A percentile compares a stretch with the other conserved stretches of the same genome.
These are phyloP conservation scores for Triplophysa dalaica DNA, from an alignment of 2,113 vertebrate genomes.

Conservation along the genomic window DNA sequence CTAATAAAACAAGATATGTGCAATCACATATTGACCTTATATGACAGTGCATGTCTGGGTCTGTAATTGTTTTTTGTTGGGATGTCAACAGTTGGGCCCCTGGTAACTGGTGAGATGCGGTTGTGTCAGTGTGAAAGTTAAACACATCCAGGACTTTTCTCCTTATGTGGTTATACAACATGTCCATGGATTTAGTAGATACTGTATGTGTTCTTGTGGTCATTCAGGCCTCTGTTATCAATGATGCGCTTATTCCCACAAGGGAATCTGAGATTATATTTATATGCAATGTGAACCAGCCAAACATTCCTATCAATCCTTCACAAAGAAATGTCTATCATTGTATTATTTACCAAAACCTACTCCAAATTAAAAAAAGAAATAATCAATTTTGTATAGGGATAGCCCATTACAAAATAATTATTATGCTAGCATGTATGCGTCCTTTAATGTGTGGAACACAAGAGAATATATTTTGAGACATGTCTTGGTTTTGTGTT, in stretches of 20 bases:
- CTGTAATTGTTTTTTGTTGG: background rate
- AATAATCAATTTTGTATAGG: too few relatives aligned
- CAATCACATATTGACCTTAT: background rate
- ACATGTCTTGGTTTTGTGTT: too few relatives aligned
- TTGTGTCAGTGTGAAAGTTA: constrained; percentile 43
- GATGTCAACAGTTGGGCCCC: background rate
- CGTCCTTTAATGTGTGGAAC: too few relatives aligned
- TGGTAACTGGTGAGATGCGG: background rate
- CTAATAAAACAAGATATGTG: background rate
- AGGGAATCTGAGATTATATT: background rate
- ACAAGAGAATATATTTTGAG: too few relatives aligned
- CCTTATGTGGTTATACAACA: constrained; percentile 78
- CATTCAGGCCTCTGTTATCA: background rate
- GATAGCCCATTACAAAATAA: too few relatives aligned
- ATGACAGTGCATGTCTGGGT: background rate
- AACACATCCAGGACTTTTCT: constrained; percentile 63
- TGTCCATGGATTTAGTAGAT: background rate
- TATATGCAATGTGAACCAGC: background rate
- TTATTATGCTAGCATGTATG: too few relatives aligned
- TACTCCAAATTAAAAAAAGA: too few relatives aligned
- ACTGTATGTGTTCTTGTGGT: background rate
- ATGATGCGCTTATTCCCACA: too few relatives aligned
- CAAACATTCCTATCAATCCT: too few relatives aligned
- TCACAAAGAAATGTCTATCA: too few relatives aligned
- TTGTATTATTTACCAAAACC: too few relatives aligned